Conservation (phyloP, 2,113 vertebrate genomes). For the Chunga burmeisteri region DNA sequence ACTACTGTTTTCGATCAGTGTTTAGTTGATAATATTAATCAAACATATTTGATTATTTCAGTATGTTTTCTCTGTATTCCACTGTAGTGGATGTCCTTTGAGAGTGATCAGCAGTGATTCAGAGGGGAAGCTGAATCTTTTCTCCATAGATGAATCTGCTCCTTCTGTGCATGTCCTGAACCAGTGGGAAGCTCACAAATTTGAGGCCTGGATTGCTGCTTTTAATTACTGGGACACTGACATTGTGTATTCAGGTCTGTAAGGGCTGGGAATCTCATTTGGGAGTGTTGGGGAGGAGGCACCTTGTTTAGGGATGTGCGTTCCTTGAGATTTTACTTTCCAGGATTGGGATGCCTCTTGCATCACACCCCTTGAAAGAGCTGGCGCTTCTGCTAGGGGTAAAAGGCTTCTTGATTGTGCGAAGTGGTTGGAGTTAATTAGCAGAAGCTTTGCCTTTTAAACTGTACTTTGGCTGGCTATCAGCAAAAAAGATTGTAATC, state of each 20-base stretch:
- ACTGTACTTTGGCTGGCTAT: background rate
- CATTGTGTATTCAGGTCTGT: constrained; percentile 87
- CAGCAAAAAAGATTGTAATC: background rate
- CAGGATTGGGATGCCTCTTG: background rate
- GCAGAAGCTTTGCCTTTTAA: background rate
- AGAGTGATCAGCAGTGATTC: constrained; percentile 90
- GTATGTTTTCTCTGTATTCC: background rate
- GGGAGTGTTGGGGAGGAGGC: background rate
- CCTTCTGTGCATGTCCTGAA: constrained; percentile 63
- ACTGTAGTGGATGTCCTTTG: constrained; percentile 71
- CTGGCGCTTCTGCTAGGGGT: background rate
- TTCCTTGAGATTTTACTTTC: background rate
- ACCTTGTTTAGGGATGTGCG: background rate
- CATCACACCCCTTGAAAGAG: background rate
- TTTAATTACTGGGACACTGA: constrained; percentile 95
- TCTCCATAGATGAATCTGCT: constrained; percentile 70
- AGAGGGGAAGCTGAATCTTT: constrained; percentile 81
- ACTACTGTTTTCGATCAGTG: background rate
- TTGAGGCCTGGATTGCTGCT: constrained; percentile 94
- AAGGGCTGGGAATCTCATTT: background rate
- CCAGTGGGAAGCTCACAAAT: constrained; percentile 91
- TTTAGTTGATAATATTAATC: background rate
- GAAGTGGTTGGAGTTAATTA: background rate
- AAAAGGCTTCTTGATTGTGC: background rate
- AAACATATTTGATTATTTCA: background rate